phyloP scores from a whole-genome alignment of 1,140 invertebrate genomes.

The Hylaeus volcanicus region DNA sequence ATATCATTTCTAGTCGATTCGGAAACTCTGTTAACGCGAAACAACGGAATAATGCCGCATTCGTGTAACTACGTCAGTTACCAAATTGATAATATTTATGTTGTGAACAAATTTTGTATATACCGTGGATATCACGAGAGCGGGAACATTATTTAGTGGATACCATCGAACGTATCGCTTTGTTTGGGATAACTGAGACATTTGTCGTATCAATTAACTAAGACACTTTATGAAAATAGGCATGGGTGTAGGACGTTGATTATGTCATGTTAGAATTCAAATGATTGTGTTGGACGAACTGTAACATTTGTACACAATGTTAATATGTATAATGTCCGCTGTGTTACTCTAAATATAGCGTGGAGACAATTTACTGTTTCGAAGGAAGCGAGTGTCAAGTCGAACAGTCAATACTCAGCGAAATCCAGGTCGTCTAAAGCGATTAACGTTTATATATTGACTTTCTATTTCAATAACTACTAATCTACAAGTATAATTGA shows the following conservation, averaged over 20 bases:
- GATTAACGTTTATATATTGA: too few relatives aligned
- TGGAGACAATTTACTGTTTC: not conserved
- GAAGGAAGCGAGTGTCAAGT: too few relatives aligned
- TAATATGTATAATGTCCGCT: not conserved
- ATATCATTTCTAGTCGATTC: not conserved
- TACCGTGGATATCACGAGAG: not conserved
- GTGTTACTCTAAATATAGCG: not conserved
- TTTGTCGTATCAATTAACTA: not conserved
- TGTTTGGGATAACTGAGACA: not conserved
- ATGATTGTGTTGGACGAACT: not conserved
- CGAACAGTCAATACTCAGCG: too few relatives aligned
- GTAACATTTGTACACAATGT: too few relatives aligned
- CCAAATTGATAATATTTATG: conserved; percentile 33
- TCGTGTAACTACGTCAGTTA: not conserved
- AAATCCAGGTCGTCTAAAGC: too few relatives aligned
- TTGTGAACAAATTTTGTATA: not conserved
- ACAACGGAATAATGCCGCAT: not conserved
- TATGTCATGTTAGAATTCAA: too few relatives aligned
- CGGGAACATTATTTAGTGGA: not conserved
- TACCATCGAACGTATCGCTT: too few relatives aligned
- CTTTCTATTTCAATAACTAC: too few relatives aligned
- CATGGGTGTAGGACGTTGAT: not conserved
- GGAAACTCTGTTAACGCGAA: conserved; percentile 29
- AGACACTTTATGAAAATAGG: not conserved
- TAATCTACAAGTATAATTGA: too few relatives aligned